phyloP scores from a whole-genome alignment of 2,113 vertebrate genomes.

The Petrocephalus zakoni region DNA sequence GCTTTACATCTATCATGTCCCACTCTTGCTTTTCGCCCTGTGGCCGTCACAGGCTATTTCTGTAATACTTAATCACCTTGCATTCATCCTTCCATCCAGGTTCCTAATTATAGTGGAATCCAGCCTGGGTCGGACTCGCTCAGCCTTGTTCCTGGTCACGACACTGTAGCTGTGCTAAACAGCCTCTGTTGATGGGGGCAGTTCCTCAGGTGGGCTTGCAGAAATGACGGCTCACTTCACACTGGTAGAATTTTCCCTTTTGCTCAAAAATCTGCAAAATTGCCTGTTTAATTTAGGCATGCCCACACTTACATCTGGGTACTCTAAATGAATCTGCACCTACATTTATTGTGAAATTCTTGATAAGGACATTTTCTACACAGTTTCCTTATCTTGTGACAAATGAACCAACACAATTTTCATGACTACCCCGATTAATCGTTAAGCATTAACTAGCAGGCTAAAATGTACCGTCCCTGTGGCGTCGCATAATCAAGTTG shows the following conservation, averaged over 20 bases:
- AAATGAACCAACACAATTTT: background rate
- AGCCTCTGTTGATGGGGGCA: background rate
- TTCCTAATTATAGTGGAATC: conserved; percentile 4
- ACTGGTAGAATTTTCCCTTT: background rate
- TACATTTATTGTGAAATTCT: background rate
- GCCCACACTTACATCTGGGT: background rate
- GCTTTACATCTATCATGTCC: background rate
- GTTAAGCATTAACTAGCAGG: background rate
- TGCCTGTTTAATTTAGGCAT: background rate
- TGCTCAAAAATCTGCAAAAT: background rate
- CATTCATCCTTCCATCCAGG: background rate
- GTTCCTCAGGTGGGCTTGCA: background rate
- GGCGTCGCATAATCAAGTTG: background rate
- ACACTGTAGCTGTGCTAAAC: background rate
- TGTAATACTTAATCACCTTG: conserved; percentile 1
- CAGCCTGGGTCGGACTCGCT: background rate
- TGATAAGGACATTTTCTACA: background rate
- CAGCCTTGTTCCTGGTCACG: background rate
- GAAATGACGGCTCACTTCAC: background rate
- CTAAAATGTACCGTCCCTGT: background rate
- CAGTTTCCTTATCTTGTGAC: background rate
- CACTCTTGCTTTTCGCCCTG: background rate
- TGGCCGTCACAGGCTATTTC: background rate
- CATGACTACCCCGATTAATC: background rate
- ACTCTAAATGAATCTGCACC: background rate